Percentiles rank a stretch among this genome's conserved stretches.
These are phyloP conservation scores for Anneissia japonica DNA, from an alignment of 35 echinoderm and acorn worm genomes.

Conservation along the genomic window DNA sequence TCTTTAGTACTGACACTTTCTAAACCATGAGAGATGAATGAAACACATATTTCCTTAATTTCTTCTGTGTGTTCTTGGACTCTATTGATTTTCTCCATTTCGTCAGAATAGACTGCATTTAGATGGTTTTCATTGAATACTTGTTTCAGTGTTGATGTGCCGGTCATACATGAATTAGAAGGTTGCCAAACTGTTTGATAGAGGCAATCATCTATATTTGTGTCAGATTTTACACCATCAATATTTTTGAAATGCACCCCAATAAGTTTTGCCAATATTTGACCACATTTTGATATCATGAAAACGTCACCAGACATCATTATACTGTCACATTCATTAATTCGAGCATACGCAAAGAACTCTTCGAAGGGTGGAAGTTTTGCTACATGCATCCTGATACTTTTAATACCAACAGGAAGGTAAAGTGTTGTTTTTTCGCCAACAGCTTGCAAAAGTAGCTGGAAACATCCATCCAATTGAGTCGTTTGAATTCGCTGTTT, in stretches of 20 bases:
- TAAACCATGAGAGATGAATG: slow-evolving; percentile 72
- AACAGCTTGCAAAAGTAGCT: slow-evolving; percentile 19
- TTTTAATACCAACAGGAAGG: slow-evolving; percentile 24
- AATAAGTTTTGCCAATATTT: slow-evolving; percentile 44
- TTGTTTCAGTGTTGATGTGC: slow-evolving; percentile 34
- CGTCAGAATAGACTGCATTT: slow-evolving; percentile 11
- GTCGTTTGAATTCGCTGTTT: slow-evolving; percentile 62
- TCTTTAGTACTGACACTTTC: slow-evolving; percentile 42
- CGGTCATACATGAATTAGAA: slow-evolving; percentile 28
- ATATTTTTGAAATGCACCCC: slow-evolving; percentile 36
- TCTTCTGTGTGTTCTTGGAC: slow-evolving; percentile 47
- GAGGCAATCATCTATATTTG: slow-evolving; percentile 46
- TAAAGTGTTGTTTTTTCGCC: slow-evolving; percentile 30
- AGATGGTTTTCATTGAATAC: slow-evolving; percentile 62
- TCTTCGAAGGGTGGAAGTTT: slow-evolving; percentile 28
- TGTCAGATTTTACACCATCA: neutral
- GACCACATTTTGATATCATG: slow-evolving; percentile 21
- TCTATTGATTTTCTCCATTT: slow-evolving; percentile 55
- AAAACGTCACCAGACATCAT: slow-evolving; percentile 39
- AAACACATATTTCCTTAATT: slow-evolving; percentile 54
- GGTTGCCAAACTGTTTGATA: slow-evolving; percentile 54
- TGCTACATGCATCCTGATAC: slow-evolving; percentile 40
- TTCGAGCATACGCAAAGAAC: slow-evolving; percentile 40
- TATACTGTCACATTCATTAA: slow-evolving; percentile 53
- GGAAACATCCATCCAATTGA: slow-evolving; percentile 55